These are phyloP conservation scores for Parasteatoda tepidariorum DNA, from an alignment of 1,140 invertebrate species.

Conservation along the genomic window DNA sequence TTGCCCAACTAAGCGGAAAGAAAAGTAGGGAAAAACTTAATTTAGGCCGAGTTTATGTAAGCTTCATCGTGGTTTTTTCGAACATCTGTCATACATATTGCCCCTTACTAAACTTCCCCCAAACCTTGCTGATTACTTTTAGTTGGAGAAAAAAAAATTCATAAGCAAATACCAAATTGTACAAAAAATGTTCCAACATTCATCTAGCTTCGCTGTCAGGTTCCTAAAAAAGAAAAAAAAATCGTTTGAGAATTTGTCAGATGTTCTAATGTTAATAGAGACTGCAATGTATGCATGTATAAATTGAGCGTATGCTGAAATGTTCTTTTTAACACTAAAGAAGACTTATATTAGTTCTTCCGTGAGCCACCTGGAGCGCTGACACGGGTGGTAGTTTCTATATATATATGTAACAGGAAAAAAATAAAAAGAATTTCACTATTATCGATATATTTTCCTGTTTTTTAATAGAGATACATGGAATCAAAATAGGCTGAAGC, in stretches of 20 bases:
- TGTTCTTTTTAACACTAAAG: constrained; percentile 21
- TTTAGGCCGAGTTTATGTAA: constrained; percentile 47
- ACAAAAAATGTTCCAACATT: constrained; percentile 11
- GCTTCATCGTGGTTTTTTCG: constrained; percentile 18
- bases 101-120: not conserved
- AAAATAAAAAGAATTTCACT: not conserved
- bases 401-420: too few species aligned
- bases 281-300: not conserved
- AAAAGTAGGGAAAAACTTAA: constrained; percentile 38
- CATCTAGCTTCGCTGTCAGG: constrained; percentile 43
- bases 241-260: constrained; percentile 41
- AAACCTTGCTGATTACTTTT: constrained; percentile 38
- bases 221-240: not conserved
- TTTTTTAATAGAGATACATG: constrained; percentile 39
- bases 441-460: constrained; percentile 7
- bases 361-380: constrained; percentile 42
- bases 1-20: not conserved
- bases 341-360: constrained; percentile 20
- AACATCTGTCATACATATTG: constrained; percentile 32
- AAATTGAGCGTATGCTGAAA: not conserved
- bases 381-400: constrained; percentile 5
- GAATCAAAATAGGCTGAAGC: not conserved
- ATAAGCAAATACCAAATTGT: not conserved
- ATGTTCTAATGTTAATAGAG: constrained; percentile 52
- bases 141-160: constrained; percentile 6